Base-by-base conservation (phyloP, 2,113 vertebrate species). In the Psittacara wagleri region DNA sequence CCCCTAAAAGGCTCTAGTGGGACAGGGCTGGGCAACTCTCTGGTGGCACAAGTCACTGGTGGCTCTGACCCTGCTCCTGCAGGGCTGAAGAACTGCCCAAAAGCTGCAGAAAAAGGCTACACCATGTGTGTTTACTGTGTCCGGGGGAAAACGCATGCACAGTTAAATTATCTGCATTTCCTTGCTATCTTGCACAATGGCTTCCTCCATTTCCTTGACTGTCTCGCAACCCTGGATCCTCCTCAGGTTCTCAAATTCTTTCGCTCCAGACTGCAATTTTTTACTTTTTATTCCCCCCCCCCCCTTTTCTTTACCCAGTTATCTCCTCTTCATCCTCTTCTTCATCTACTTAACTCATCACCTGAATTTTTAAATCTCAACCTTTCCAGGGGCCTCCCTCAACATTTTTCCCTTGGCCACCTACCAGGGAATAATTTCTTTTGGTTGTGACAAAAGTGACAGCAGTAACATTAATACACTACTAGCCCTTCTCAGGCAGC, bases 41-140 rank as follows among this genome's bases (percentile, higher is more conserved):
- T 31, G 44, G 27, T 33, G 37, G 62, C 86, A 69, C 49, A 8
- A 39, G 24, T 3, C 49, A 3, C 54, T 20, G 13, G 46, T 52
- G 84, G 70, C 13, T 3, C 51, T 59, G 33, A 59, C 57, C 22
- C 22, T 59, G 57, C 57, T 59, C 33, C 57, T 24, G 57, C 57
- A 0, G 43, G 44, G 39, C 62, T 62, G n/a, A 9, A 31, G 35
- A 19, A 15, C 11, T 14, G n/a, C 28, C 46, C 46, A 10, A 59
- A 59, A 59, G 23, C 33, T 16, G 35, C 61, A 46, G 63, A 68
- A 10, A 27, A 48, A n/a, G 13, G 17, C 24, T 11, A 11, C 46
- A 14, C 3, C 19, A 6, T 0, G 1, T 4, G 16, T 11, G 16
- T 8, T 64, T 64, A 5, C 23, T 2, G n/a, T 8, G n/a, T 41